Evolutionary conservation across 2,113 vertebrate species (phyloP).

Genomic region (Osmerus mordax): DNA sequence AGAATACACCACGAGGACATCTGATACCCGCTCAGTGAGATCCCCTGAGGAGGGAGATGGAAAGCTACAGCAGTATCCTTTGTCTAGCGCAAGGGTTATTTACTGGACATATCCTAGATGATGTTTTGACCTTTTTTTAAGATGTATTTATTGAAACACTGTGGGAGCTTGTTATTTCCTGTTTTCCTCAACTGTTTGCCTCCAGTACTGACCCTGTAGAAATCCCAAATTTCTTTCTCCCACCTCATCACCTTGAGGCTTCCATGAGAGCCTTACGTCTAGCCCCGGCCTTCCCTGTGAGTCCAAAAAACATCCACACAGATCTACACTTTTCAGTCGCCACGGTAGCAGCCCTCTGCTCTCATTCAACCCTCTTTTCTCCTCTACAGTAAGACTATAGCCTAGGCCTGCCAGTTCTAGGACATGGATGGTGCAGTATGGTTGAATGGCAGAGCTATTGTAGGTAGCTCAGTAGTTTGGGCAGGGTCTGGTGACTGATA

Average conservation of each 20-base stretch:
- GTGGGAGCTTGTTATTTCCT: neutral
- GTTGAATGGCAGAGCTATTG: neutral
- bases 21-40: too few relatives aligned
- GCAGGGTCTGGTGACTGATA: neutral
- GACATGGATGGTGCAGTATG: neutral
- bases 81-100: too few relatives aligned
- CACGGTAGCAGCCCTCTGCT: slow-evolving; percentile 48
- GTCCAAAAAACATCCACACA: too few relatives aligned
- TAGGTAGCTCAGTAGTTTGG: neutral
- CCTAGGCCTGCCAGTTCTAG: neutral
- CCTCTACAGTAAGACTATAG: neutral
- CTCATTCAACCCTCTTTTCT: neutral
- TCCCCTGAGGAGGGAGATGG: too few relatives aligned
- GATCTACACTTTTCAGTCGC: too few relatives aligned
- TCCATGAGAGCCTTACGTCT: slow-evolving; percentile 82
- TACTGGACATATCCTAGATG: too few relatives aligned
- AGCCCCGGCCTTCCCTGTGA: slow-evolving; percentile 66
- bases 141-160: neutral
- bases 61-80: too few relatives aligned
- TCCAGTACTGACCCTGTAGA: slow-evolving; percentile 70
- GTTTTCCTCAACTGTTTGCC: slow-evolving; percentile 62
- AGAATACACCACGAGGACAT: neutral
- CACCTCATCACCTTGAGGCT: slow-evolving; percentile 83
- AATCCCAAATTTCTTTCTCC: slow-evolving; percentile 92
- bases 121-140: too few relatives aligned